Percentiles rank a stretch among this genome's conserved stretches.
Evolutionary conservation across 2,888 invertebrate genomes (phyloP).

Genomic region (Agrochola macilenta): DNA sequence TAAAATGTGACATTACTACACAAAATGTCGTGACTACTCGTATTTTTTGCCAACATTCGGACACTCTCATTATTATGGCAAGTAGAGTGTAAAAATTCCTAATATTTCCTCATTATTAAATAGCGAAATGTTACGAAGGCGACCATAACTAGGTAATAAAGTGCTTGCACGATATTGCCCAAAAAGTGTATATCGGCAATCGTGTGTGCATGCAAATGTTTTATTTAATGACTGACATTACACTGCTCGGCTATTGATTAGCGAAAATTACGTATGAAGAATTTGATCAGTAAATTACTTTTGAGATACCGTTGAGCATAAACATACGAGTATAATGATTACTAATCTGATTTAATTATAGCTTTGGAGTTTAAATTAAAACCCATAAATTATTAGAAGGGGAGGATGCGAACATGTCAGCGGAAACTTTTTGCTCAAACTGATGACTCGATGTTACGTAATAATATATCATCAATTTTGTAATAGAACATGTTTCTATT

Average conservation of each 20-base stretch:
- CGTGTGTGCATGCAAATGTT: slow-evolving; percentile 12
- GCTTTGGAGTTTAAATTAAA: neutral
- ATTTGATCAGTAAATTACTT: neutral
- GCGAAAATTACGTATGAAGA: neutral
- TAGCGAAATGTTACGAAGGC: slow-evolving; percentile 69
- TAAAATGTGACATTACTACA: slow-evolving; percentile 63
- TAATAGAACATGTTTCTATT: neutral
- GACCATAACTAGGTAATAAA: slow-evolving; percentile 60
- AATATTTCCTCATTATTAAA: slow-evolving; percentile 69
- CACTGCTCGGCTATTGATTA: neutral
- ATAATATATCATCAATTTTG: slow-evolving; percentile 1
- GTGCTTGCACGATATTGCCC: slow-evolving; percentile 63
- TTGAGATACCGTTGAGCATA: neutral
- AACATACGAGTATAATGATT: neutral
- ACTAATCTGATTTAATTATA: neutral
- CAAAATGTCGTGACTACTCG: slow-evolving; percentile 59
- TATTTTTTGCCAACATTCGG: slow-evolving; percentile 59
- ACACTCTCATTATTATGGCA: slow-evolving; percentile 72
- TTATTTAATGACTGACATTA: neutral
- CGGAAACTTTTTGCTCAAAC: slow-evolving; percentile 15
- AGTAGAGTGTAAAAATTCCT: slow-evolving; percentile 82
- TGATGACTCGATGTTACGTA: slow-evolving; percentile 5
- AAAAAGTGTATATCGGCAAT: slow-evolving; percentile 51
- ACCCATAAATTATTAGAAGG: neutral
- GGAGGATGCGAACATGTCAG: neutral